Evolutionary conservation across 2,888 invertebrate species (phyloP).

Genomic region (Bellardia pandia): DNA sequence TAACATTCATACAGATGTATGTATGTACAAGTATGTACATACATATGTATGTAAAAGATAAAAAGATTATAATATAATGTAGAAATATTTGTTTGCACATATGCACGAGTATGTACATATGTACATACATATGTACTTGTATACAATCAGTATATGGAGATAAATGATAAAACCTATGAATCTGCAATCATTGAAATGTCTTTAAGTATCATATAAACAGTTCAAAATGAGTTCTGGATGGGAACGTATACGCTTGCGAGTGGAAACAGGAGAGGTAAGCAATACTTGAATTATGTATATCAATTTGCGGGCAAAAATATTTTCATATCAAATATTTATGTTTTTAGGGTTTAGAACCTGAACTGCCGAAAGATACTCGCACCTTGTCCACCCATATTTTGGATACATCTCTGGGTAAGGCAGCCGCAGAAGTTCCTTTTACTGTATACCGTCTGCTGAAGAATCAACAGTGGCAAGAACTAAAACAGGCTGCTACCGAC

Average conservation of each 20-base stretch:
- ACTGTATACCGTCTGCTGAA: conserved; percentile 87
- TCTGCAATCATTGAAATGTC: conserved; percentile 4
- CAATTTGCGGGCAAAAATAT: too few species aligned
- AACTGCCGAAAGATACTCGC: conserved; percentile 81
- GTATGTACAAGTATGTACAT: too few species aligned
- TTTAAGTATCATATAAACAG: conserved; percentile 49
- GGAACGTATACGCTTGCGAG: conserved; percentile 77
- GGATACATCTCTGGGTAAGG: conserved; percentile 89
- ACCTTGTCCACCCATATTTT: conserved; percentile 90
- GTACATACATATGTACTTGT: not conserved
- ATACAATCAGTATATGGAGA: conserved; percentile 11
- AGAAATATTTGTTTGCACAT: conserved; percentile 7
- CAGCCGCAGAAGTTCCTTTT: conserved; percentile 88
- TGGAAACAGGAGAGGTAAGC: conserved; percentile 77
- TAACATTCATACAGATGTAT: not conserved
- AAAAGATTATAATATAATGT: conserved; percentile 20
- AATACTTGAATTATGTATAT: not conserved
- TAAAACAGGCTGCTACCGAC: conserved; percentile 88
- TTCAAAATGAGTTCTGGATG: conserved; percentile 76
- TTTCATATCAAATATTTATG: too few species aligned
- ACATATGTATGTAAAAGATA: not conserved
- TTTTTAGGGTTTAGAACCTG: conserved; percentile 58
- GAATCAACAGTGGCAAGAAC: conserved; percentile 87
- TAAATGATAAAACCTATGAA: conserved; percentile 7
- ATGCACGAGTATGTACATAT: too few species aligned